Evolutionary conservation across 2,888 invertebrate genomes (phyloP), one percentile per base, ranked within the genome.

Genomic region (Eupithecia insigniata): DNA sequence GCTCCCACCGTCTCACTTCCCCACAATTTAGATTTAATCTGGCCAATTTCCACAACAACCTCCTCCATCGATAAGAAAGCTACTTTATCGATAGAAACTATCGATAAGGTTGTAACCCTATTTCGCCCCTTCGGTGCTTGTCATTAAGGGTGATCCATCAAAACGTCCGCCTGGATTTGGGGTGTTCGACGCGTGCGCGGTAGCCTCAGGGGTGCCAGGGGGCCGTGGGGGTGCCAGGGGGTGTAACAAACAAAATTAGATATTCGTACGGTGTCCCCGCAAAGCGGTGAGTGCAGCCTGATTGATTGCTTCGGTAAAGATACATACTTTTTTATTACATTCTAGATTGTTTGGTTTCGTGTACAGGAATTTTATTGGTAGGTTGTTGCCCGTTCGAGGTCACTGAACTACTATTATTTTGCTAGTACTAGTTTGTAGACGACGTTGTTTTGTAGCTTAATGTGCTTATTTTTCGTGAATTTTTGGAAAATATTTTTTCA

Each of bases 101-200:
- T 79, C 79, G 78, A 77, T 76, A 79, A 76, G 72, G 69, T 68
- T 55, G 74, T 88, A 81, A 77, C 88, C 79, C 89, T 91, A 86
- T 72, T 64, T 81, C 89, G 86, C 89, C 92, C 92, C 91, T 90
- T 89, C 90, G 86, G 89, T 89, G 89, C 91, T 91, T 92, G 94
- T 93, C 94, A 93, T 94, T 94, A 93, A 92, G 93, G 94, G 93
- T 93, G 93, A 94, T 94, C 93, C 93, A 94, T 94, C 93, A 94
- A 91, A 92, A 93, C 89, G 93, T 94, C 94, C 91, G 89, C 90
- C 84, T 87, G 93, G 94, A 92, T 93, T 94, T 93, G 87, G 94
- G 94, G 91, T 88, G 90, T 85, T 83, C 85, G 87, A 87, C 92
- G 92, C 92, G 82, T 92, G 92, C 93, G 92, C 91, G 77, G 78